Percentiles rank a stretch among this genome's conserved stretches.
These are phyloP conservation scores for Orthosia cruda DNA, from an alignment of 2,888 invertebrate species.

Conservation along the genomic window DNA sequence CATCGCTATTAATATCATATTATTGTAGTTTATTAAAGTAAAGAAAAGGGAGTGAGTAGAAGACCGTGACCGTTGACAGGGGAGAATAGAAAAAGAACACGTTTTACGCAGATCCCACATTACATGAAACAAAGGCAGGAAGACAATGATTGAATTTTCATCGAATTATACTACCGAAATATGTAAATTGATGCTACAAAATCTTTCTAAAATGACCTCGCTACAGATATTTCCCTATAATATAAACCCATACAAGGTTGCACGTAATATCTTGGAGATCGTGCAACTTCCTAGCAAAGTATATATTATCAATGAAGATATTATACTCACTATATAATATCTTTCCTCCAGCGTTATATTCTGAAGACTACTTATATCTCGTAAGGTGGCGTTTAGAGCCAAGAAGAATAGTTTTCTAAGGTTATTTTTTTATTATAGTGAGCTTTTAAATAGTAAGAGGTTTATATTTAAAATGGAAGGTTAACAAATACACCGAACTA, in stretches of 20 bases:
- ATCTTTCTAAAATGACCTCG: not conserved
- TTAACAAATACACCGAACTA: not conserved
- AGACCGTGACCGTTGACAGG: too few relatives aligned
- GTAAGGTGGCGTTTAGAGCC: slow-evolving; percentile 13
- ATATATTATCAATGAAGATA: slow-evolving; percentile 28
- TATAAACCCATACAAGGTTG: slow-evolving; percentile 7
- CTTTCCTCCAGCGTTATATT: slow-evolving; percentile 29
- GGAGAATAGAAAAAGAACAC: too few relatives aligned
- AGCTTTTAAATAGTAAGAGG: not conserved
- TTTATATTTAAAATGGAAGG: not conserved
- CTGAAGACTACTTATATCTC: slow-evolving; percentile 30
- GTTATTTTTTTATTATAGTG: slow-evolving; percentile 6
- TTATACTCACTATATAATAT: slow-evolving; percentile 24
- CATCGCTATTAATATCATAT: too few relatives aligned
- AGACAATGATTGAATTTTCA: too few relatives aligned
- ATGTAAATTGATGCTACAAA: not conserved
- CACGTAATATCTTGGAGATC: slow-evolving; percentile 1
- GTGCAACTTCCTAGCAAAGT: slow-evolving; percentile 30
- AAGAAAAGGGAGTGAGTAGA: too few relatives aligned
- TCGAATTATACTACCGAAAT: not conserved
- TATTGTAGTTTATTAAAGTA: too few relatives aligned
- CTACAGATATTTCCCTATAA: not conserved
- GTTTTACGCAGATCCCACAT: too few relatives aligned
- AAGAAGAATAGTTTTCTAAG: slow-evolving; percentile 3
- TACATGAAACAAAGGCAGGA: too few relatives aligned